phyloP scores from a whole-genome alignment of 2,888 invertebrate genomes.

The Amphipyra berbera region DNA sequence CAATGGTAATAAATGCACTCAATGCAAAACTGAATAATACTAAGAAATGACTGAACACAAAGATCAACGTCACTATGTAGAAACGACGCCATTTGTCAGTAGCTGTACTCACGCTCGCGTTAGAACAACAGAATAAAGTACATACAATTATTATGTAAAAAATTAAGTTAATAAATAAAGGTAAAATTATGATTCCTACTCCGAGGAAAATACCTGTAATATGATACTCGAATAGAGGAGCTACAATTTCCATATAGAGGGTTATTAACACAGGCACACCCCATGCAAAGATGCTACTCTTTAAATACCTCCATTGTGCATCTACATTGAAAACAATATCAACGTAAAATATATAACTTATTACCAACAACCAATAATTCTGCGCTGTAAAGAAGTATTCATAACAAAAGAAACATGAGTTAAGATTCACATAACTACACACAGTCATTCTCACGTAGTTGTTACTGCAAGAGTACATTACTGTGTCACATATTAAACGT shows the following conservation, averaged over 20 bases:
- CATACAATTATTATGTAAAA: background rate
- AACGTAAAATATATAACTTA: constrained; percentile 34
- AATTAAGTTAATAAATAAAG: background rate
- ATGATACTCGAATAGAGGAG: too few relatives aligned
- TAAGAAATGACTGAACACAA: constrained; percentile 3
- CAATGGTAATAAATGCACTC: background rate
- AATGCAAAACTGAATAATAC: constrained; percentile 5
- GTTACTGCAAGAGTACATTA: too few relatives aligned
- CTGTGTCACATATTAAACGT: background rate
- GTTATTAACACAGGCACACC: constrained; percentile 3
- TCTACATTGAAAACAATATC: constrained; percentile 27
- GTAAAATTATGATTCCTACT: background rate
- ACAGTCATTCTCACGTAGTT: too few relatives aligned
- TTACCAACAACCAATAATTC: constrained; percentile 25
- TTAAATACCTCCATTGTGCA: constrained; percentile 25
- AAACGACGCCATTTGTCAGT: constrained; percentile 5
- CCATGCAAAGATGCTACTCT: constrained; percentile 38
- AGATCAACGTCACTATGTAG: constrained; percentile 6
- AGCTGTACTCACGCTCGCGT: background rate
- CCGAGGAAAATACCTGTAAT: background rate
- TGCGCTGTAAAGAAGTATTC: background rate
- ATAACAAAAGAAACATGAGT: too few relatives aligned
- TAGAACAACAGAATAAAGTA: background rate
- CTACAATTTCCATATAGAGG: too few relatives aligned
- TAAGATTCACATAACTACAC: too few relatives aligned